Evolutionary conservation across 2,888 invertebrate genomes (phyloP), one percentile per base, ranked within the genome.

Genomic region (Parasteatoda lunata): DNA sequence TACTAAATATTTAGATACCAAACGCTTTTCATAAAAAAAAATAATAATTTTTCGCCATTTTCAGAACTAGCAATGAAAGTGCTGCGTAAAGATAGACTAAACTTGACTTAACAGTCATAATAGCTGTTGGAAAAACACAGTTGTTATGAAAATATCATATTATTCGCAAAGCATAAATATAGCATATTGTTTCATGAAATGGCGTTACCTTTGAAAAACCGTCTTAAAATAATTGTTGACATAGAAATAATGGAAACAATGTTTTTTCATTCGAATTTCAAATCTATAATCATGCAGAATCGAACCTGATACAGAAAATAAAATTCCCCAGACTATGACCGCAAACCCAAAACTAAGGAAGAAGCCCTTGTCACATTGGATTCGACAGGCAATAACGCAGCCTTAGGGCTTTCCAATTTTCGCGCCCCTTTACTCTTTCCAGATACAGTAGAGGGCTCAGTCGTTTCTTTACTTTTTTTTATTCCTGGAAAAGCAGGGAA

Each of bases 361-460:
- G 48, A 51, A 9, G 51, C 45, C 9, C 70, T 30, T 83, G 83
- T 77, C 83, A 77, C 77, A 66, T 77, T 65, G 66, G 45, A 77
- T 77, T 84, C 72, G 71, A 48, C 71, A 52, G 51, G 83, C 83
- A 84, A 84, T 84, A 77, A 77, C 54, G 65, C 83, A 84, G 83
- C 81, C 75, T 30, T 11, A 2, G 72, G 77, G 54, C 66, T 66
- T 77, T 71, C 83, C 77, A 77, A 84, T 84, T 84, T 84, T 84
- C 83, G 77, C 72, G 72, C 77, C 72, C 30, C 72, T 77, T 71
- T 77, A 70, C 59, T n/a, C 13, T 64, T 45, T 6, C 9, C 45
- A 13, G 15, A 11, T 69, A 45, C 71, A 66, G 5, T 5, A 64
- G 59, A 59, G 59, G 51, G 6, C 64, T 52, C 69, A 9, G 13